Evolutionary conservation across 1,140 invertebrate species (phyloP), one percentile per base, ranked within the genome.

Genomic region (Magallana ariakensis): DNA sequence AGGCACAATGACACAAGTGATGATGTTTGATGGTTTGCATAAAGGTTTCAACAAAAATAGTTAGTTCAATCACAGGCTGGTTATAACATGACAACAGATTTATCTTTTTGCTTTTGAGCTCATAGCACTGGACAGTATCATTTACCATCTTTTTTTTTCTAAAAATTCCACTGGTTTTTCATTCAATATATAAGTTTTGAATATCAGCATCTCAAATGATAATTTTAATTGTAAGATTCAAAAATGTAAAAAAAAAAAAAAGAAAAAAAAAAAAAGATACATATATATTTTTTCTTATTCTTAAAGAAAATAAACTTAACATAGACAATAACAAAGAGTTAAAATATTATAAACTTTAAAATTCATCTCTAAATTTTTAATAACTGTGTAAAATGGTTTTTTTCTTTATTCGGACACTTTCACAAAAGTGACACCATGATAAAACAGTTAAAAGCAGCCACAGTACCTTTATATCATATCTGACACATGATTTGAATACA

Each of bases 1-100:
- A 75, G 66, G 66, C 66, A 75, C 66, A 75, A 75, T 75, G 66
- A 75, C 22, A 26, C 66, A 75, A 75, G 66, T 75, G 66, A 75
- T 75, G 66, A 75, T 13, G 66, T 8, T 75, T 75, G 22, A 75
- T 75, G 66, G 33, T 75, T 75, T 75, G 66, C 66, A 75, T 75
- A 75, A 75, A 26, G 58, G 66, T 75, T 46, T 33, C 22, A 75
- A 75, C 66, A 75, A 75, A 75, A 75, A 75, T 75, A 26, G 19
- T 75, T 26, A 75, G 22, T 9, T 70, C 26, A 75, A 75, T 75
- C 66, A 75, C 66, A 75, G 26, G 66, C 66, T 22, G 33, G 66
- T 75, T 26, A 75, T 75, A 75, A 75, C 66, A 75, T 2, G 62
- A 11, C 22, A 70, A 60, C 15, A 15, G 58, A 60, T 13, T n/a